phyloP scores from a whole-genome alignment of 1,140 invertebrate species.

The Pseudoatta argentina region DNA sequence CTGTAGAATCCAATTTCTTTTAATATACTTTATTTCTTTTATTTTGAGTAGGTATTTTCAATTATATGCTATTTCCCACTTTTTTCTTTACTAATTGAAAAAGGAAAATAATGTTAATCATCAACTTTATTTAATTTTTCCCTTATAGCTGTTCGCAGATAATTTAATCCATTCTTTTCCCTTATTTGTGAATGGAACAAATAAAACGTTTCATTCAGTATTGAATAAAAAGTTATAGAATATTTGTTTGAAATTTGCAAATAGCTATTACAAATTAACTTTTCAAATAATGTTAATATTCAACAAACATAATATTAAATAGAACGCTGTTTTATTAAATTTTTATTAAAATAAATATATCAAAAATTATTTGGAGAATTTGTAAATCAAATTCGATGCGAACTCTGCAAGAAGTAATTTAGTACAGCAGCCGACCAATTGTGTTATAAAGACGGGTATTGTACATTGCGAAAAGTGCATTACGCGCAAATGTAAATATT shows the following conservation, averaged over 20 bases:
- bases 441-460: constrained; percentile 1
- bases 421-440: not conserved
- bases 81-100: not conserved
- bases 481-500: constrained; percentile 46
- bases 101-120: no score
- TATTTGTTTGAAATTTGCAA: not conserved
- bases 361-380: not conserved
- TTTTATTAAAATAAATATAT: not conserved
- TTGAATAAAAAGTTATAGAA: not conserved
- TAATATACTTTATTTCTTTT: not conserved
- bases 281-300: constrained; percentile 1
- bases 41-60: not conserved
- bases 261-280: not conserved
- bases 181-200: no score
- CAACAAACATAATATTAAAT: not conserved
- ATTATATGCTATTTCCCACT: not conserved
- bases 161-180: no score
- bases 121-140: no score
- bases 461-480: constrained; percentile 25
- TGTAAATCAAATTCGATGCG: not conserved
- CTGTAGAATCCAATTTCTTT: not conserved
- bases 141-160: no score
- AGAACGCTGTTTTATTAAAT: not conserved
- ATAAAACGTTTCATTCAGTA: not conserved
- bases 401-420: not conserved